phyloP scores from a whole-genome alignment of 2,113 vertebrate genomes.

The Carollia perspicillata region DNA sequence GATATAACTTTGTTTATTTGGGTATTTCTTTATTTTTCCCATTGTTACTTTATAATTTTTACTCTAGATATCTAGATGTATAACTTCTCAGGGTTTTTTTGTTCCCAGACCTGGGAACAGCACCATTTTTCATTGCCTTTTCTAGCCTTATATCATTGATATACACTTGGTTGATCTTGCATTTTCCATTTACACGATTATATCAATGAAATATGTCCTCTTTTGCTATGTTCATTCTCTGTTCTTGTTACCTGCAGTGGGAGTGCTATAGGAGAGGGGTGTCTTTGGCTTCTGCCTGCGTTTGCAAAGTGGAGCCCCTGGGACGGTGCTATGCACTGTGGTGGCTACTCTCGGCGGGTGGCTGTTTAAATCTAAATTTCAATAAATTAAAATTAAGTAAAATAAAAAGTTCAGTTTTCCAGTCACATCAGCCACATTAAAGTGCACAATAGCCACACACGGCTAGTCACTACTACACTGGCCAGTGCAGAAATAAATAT shows the following conservation, averaged over 20 bases:
- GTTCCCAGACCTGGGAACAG: background rate
- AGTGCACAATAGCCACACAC: background rate
- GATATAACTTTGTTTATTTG: slow-evolving; percentile 33
- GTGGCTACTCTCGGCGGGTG: background rate
- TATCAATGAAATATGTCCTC: background rate
- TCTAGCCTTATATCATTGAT: background rate
- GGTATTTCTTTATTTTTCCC: slow-evolving; percentile 40
- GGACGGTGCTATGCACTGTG: background rate
- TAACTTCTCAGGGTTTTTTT: background rate
- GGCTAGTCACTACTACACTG: background rate
- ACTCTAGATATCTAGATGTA: background rate
- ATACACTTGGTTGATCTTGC: background rate
- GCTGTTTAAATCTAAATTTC: background rate
- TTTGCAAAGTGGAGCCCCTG: background rate
- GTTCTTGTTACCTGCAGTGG: background rate
- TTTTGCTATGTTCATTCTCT: background rate
- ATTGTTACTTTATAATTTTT: slow-evolving; percentile 24
- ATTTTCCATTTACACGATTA: slow-evolving; percentile 25
- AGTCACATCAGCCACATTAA: background rate
- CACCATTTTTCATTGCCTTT: background rate
- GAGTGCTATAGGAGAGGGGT: background rate
- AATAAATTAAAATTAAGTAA: background rate
- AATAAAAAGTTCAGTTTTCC: background rate
- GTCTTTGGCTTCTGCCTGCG: background rate
- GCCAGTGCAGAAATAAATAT: background rate